Percentiles rank a stretch among this genome's conserved stretches.
Evolutionary conservation across 2,888 invertebrate species (phyloP).

Genomic region (Sarcophaga caerulescens): DNA sequence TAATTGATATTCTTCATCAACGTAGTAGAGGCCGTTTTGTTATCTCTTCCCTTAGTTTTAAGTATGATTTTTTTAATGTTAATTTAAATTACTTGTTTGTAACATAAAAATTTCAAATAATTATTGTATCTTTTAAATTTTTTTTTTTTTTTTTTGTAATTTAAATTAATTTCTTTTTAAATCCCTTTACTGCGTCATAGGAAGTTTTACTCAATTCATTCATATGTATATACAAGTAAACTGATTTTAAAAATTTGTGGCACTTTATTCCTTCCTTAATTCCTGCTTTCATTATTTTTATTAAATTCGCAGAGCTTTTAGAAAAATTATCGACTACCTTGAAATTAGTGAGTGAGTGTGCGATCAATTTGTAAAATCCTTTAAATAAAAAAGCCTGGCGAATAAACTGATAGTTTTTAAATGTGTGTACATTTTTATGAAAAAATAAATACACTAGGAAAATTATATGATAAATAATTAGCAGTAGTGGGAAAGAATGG

Average conservation of each 20-base stretch:
- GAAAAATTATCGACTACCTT: no score
- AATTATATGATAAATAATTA: slow-evolving; percentile 8
- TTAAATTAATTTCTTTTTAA: slow-evolving; percentile 17
- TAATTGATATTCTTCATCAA: neutral
- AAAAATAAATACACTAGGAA: slow-evolving; percentile 11
- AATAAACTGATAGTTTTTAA: neutral
- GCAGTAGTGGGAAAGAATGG: slow-evolving; percentile 7
- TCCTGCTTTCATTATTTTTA: neutral
- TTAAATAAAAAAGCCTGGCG: neutral
- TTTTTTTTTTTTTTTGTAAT: neutral
- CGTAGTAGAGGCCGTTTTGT: neutral
- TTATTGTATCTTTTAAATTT: neutral
- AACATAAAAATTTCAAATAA: neutral
- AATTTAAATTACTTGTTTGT: slow-evolving; percentile 4
- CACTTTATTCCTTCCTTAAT: neutral
- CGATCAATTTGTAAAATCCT: no score
- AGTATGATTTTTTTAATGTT: neutral
- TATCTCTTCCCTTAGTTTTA: neutral
- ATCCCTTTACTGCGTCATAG: slow-evolving; percentile 36
- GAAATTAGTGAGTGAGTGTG: no score
- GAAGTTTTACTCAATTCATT: neutral
- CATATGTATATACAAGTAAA: neutral
- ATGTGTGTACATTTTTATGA: neutral
- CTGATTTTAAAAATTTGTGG: neutral
- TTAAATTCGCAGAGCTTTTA: neutral